Evolutionary conservation across 2,888 invertebrate species (phyloP).

Genomic region (Saturnia pavonia): DNA sequence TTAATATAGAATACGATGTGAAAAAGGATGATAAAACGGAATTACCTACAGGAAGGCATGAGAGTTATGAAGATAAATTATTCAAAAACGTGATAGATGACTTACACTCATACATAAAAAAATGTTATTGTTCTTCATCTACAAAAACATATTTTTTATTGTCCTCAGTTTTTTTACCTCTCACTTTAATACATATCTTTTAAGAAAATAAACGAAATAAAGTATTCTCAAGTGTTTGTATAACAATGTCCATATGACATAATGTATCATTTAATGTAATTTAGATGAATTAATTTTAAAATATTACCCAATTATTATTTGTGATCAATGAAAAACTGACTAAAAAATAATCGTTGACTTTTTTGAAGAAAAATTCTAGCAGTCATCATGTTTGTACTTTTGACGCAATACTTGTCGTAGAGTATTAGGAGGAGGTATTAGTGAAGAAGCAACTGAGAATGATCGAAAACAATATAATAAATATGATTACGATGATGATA

Average conservation of each 20-base stretch:
- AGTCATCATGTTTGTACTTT: too few relatives aligned
- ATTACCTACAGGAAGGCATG: background rate
- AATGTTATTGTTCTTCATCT: constrained; percentile 41
- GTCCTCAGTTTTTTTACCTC: constrained; percentile 1
- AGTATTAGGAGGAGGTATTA: too few relatives aligned
- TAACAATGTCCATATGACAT: background rate
- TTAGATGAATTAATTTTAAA: background rate
- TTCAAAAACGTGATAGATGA: constrained; percentile 32
- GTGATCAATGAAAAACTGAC: background rate
- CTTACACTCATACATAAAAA: constrained; percentile 35
- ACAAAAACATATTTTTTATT: constrained; percentile 9
- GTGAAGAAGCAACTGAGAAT: too few relatives aligned
- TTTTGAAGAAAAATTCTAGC: background rate
- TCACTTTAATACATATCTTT: background rate
- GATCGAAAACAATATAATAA: too few relatives aligned
- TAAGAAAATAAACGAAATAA: constrained; percentile 6
- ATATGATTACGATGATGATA: too few relatives aligned
- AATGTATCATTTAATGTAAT: background rate
- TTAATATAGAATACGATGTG: constrained; percentile 34
- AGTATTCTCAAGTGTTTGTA: background rate
- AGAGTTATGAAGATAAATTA: constrained; percentile 21
- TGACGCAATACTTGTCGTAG: too few relatives aligned
- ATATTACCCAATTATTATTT: background rate
- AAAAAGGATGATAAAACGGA: constrained; percentile 22
- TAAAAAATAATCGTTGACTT: background rate